Base-by-base conservation (phyloP, 2,113 vertebrate genomes). In the Thalassarche chlororhynchos region DNA sequence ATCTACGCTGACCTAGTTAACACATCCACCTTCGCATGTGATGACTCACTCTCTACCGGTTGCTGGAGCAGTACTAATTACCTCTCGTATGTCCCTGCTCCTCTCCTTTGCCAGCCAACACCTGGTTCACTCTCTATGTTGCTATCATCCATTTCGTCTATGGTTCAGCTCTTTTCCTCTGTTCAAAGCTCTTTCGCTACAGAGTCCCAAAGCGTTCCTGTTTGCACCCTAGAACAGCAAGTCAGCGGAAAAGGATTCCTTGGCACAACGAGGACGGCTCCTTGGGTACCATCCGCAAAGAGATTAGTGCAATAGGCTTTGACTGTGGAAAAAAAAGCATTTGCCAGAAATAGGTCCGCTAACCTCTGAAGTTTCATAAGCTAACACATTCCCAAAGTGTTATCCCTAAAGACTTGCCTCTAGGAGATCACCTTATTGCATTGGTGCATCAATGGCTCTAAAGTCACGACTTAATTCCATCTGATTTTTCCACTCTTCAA, bases 371-470 rank as follows among this genome's bases (percentile, higher is more conserved):
- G 38, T 88, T 95, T 81, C 72, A 9, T 64, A 79, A 75, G 38
- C 52, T 47, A 74, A 80, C 75, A 36, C 12, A 24, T 49, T 80
- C 68, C 51, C 42, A 18, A 90, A 78, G 60, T 9, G 55, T 25
- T 21, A 54, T 7, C 23, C 85, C 62, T 32, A 29, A 58, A 86
- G 32, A 72, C 16, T 34, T 71, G 51, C 42, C 71, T 51, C 51
- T 26, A 62, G 61, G n/a, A 89, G 28, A 61, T 65, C 40, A 58
- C 61, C 65, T 68, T 25, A 55, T 14, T 79, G 78, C 57, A 68
- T 0, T 23, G 46, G 13, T 36, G 34, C 57, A 74, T 21, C 54
- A 72, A 74, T 38, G 42, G 32, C 57, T 74, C 0, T 0, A 36
- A 44, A 77, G 31, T 40, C 76, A 77, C 13, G 12, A 34, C 9